Conservation (phyloP, 1,140 invertebrate genomes). For the Drosophila sproati region DNA sequence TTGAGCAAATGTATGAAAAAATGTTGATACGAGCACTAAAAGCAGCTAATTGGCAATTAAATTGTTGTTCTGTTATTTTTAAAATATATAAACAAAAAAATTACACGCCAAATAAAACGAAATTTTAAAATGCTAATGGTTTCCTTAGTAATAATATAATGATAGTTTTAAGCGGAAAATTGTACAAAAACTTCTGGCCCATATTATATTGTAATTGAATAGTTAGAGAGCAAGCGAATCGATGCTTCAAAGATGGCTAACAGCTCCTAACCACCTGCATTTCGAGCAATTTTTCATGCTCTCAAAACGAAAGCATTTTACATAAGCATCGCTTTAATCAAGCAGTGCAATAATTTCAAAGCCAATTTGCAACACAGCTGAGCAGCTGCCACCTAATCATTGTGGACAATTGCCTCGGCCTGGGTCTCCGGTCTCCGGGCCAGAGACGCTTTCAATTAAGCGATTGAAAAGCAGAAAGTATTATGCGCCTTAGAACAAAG, state of each 20-base stretch:
- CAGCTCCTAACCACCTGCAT: neutral
- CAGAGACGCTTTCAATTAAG: slow-evolving; percentile 61
- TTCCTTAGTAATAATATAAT: too few species aligned
- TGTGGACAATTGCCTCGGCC: slow-evolving; percentile 54
- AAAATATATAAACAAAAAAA: neutral
- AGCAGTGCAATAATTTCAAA: slow-evolving; percentile 9
- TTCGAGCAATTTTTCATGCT: neutral
- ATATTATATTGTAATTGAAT: neutral
- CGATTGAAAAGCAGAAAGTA: slow-evolving; percentile 53
- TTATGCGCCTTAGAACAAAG: slow-evolving; percentile 62
- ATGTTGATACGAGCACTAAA: neutral
- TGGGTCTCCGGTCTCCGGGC: neutral
- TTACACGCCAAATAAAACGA: neutral
- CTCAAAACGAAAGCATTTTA: slow-evolving; percentile 5
- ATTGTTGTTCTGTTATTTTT: neutral
- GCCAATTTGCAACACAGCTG: slow-evolving; percentile 21
- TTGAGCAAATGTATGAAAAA: slow-evolving; percentile 7
- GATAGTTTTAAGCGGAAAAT: too few species aligned
- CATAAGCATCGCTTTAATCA: slow-evolving; percentile 3
- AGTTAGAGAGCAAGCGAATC: neutral
- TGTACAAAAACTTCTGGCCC: neutral
- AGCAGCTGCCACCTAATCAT: slow-evolving; percentile 43
- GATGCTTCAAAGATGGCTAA: neutral
- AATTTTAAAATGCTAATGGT: too few species aligned
- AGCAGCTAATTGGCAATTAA: slow-evolving; percentile 6